Conservation (phyloP, 92 coral and sea anemone species). For the Porites divaricata region DNA sequence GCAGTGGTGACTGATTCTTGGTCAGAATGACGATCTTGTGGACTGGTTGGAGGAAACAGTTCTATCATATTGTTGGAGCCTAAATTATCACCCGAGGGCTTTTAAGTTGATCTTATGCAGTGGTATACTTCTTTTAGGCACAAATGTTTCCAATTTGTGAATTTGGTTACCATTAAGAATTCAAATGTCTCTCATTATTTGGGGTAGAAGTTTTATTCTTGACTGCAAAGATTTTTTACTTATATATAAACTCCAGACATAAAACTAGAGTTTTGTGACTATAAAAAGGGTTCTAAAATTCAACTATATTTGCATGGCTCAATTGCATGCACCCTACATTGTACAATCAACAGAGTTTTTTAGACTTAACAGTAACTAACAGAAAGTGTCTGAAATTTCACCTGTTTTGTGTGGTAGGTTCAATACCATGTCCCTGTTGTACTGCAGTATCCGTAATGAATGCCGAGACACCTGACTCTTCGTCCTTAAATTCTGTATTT, state of each 20-base stretch:
- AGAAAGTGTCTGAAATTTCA: background rate
- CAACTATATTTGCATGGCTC: no score
- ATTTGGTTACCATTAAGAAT: no score
- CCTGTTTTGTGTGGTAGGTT: background rate
- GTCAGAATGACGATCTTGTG: conserved; percentile 51
- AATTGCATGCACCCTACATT: no score
- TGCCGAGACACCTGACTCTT: background rate
- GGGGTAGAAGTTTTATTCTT: no score
- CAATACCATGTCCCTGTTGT: background rate
- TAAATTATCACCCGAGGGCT: background rate
- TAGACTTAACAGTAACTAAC: no score
- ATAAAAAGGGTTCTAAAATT: no score
- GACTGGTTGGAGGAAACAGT: conserved; percentile 22
- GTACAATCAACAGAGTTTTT: no score
- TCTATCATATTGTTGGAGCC: background rate
- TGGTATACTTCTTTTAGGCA: background rate
- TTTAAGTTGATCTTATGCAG: background rate
- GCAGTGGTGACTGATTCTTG: conserved; percentile 78
- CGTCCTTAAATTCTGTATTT: background rate
- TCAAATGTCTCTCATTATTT: no score
- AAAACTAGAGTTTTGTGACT: no score
- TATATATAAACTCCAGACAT: no score
- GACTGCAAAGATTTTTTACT: no score
- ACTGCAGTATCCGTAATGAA: background rate
- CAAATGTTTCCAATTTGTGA: no score